Percentiles rank a stretch among this genome's conserved stretches.
These are phyloP conservation scores for Astropecten irregularis DNA, from an alignment of 53 echinoderm and acorn worm genomes.

Conservation along the genomic window DNA sequence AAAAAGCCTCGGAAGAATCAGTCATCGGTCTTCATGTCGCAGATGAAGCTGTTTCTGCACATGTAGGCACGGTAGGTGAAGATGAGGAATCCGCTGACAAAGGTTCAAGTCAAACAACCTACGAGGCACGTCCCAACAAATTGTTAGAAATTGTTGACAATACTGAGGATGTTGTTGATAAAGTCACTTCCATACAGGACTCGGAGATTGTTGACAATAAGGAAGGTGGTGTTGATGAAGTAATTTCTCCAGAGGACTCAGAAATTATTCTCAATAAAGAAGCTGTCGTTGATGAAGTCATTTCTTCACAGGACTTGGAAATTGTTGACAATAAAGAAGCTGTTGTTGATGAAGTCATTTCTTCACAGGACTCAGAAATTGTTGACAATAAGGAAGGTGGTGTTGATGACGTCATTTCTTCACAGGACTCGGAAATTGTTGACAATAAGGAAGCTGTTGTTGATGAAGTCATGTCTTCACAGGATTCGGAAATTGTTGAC, in stretches of 20 bases:
- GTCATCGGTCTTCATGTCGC: too few species aligned
- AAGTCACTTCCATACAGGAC: not conserved
- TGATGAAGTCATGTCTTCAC: not conserved
- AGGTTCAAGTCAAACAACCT: not conserved
- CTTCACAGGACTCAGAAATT: not conserved
- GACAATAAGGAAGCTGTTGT: not conserved
- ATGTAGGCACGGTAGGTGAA: too few species aligned
- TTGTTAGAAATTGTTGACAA: not conserved
- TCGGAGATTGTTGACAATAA: not conserved
- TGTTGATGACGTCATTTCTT: not conserved
- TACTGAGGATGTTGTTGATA: conserved; percentile 3
- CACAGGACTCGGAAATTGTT: not conserved
- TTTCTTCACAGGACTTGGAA: not conserved
- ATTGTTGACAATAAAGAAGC: not conserved
- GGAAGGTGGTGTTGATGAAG: conserved; percentile 1
- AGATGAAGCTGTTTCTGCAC: conserved; percentile 1
- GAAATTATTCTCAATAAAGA: not conserved
- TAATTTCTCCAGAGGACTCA: not conserved
- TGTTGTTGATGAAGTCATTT: not conserved
- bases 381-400: not conserved
- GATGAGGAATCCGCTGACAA: not conserved
- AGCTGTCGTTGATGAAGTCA: not conserved
- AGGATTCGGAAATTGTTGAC: not conserved
- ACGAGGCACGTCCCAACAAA: not conserved
- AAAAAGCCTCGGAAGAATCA: conserved; percentile 7